A percentile compares a stretch with the other conserved stretches of the same genome.
phyloP scores from a whole-genome alignment of 2,113 vertebrate species.

The Notarius lentiginosus region DNA sequence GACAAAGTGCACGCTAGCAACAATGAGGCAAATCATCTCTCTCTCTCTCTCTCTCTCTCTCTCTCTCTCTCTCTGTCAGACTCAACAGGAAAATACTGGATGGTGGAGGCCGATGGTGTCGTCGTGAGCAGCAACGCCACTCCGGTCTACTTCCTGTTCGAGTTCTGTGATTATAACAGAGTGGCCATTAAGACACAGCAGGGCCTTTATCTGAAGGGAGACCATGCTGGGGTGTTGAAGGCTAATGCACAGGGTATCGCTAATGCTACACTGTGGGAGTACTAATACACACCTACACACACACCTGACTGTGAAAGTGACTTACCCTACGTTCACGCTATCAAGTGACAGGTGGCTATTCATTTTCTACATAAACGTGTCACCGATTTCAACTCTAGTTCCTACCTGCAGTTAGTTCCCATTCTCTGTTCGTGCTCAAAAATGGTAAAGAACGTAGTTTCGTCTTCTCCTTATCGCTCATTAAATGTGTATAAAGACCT shows the following conservation, averaged over 20 bases:
- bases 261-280: conserved; percentile 91
- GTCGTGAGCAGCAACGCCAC: conserved; percentile 84
- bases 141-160: conserved; percentile 89
- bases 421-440: neutral
- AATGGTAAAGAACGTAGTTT: neutral
- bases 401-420: neutral
- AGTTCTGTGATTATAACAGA: conserved; percentile 95
- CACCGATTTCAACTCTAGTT: neutral
- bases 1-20: neutral
- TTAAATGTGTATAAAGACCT: neutral
- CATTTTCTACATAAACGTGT: too few relatives aligned
- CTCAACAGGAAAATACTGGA: conserved; percentile 91
- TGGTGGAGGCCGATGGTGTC: conserved; percentile 79
- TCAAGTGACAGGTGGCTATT: too few relatives aligned
- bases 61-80: conserved; percentile 67
- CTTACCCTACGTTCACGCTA: neutral
- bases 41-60: neutral
- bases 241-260: conserved; percentile 82
- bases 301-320: conserved; percentile 25
- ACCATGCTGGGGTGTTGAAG: conserved; percentile 92
- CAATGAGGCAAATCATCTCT: neutral
- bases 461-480: neutral
- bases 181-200: conserved; percentile 85
- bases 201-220: conserved; percentile 92
- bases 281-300: conserved; percentile 66